Evolutionary conservation across 2,797 vertebrate species (phyloP), one percentile per base, ranked within the genome.

Genomic region (Enteromius viviparus): DNA sequence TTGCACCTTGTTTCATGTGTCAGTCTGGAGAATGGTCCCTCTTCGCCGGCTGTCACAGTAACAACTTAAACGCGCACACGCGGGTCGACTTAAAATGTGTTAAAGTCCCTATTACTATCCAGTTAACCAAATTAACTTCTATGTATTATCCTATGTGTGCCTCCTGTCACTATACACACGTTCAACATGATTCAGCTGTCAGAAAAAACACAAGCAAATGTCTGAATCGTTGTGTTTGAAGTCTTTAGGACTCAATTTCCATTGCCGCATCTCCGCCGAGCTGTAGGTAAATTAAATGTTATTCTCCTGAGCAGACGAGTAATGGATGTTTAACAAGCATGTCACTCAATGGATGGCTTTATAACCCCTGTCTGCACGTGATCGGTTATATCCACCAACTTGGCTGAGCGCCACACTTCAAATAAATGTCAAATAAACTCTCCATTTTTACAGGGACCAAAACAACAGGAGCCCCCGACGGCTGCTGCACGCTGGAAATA

Each of bases 31-130:
- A 83, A 85, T 70, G 64, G 65, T 65, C 84, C 80, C 72, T 82
- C 55, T 55, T 84, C 76, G 64, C 65, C 64, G 75, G 76, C 51
- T 87, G 81, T 80, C 76, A 68, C 34, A 68, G 77, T 77, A 78
- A 72, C 58, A 53, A 70, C 60, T 82, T 76, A 91, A 88, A 91
- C 86, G 84, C 69, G 23, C 42, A 82, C 70, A 77, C 53, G 62
- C 9, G 12, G 17, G 29, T 23, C 37, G 29, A 81, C 64, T 68
- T 79, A 71, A 71, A 69, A 83, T 1, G 32, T 32, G 53, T 66
- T 76, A 68, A 71, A 81, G 26, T 76, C 62, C 55, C 60, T 51
- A 85, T 83, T 81, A 79, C 80, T 74, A 79, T 72, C 70, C 75
- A 81, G 74, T 84, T 87, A 84, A 74, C 49, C 71, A 29, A 69